Percentiles rank a stretch among this genome's conserved stretches.
Evolutionary conservation across 1,140 invertebrate genomes (phyloP).

Genomic region (Pseudomyrmex flavicornis): DNA sequence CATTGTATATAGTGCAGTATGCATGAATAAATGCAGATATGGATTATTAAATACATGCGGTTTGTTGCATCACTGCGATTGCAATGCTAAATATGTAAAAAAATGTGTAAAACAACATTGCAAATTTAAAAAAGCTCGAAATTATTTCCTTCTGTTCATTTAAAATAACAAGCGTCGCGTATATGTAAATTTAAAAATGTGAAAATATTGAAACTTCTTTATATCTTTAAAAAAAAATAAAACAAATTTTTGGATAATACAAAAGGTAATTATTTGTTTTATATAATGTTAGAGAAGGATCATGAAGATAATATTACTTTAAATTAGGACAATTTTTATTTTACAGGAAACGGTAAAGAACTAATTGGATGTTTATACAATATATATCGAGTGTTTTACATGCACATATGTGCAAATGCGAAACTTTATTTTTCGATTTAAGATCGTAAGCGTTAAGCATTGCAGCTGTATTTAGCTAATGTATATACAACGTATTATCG

Average conservation of each 20-base stretch:
- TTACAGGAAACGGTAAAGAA: no score
- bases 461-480: neutral
- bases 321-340: no score
- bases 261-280: no score
- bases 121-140: neutral
- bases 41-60: slow-evolving; percentile 41
- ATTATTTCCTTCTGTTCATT: neutral
- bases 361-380: no score
- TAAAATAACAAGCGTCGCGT: neutral
- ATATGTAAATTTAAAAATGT: no score
- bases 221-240: no score
- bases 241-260: no score
- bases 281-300: no score
- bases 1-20: slow-evolving; percentile 6
- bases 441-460: neutral
- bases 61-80: slow-evolving; percentile 24
- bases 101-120: neutral
- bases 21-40: slow-evolving; percentile 38
- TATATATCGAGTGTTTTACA: neutral
- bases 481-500: slow-evolving; percentile 15
- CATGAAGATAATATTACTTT: no score
- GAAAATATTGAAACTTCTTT: no score
- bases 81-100: neutral
- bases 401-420: neutral
- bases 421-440: slow-evolving; percentile 7